These are phyloP conservation scores for Mormyrus hasselquistii DNA, from an alignment of 2,797 vertebrate genomes.

Conservation along the genomic window DNA sequence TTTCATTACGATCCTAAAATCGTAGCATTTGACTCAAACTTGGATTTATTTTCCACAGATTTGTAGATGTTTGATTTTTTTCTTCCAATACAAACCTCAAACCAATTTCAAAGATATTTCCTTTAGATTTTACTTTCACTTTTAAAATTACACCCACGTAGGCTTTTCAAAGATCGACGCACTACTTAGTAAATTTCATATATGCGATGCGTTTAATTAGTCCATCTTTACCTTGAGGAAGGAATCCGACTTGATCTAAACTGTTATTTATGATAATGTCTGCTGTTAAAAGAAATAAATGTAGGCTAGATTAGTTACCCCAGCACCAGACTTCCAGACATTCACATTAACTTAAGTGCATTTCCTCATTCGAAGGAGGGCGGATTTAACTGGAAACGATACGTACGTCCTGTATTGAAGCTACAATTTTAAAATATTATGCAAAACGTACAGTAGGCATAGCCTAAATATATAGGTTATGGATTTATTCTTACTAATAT, in stretches of 20 bases:
- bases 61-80: slow-evolving; percentile 10
- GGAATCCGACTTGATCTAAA: neutral
- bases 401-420: neutral
- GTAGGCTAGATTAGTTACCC: neutral
- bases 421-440: neutral
- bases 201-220: neutral
- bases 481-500: neutral
- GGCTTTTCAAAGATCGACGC: neutral
- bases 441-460: neutral
- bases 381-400: slow-evolving; percentile 45
- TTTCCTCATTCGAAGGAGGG: slow-evolving; percentile 20
- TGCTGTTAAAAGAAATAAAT: neutral
- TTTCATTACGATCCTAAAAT: neutral
- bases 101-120: neutral
- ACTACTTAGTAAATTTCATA: neutral
- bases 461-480: neutral
- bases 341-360: neutral
- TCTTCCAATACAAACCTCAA: slow-evolving; percentile 21
- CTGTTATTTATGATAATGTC: neutral
- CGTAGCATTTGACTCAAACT: neutral
- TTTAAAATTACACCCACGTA: neutral
- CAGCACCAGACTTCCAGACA: neutral
- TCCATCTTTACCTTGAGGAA: neutral
- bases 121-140: slow-evolving; percentile 4
- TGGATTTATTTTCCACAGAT: neutral